Conservation (phyloP, 2,113 vertebrate genomes). For the Dromas ardeola region DNA sequence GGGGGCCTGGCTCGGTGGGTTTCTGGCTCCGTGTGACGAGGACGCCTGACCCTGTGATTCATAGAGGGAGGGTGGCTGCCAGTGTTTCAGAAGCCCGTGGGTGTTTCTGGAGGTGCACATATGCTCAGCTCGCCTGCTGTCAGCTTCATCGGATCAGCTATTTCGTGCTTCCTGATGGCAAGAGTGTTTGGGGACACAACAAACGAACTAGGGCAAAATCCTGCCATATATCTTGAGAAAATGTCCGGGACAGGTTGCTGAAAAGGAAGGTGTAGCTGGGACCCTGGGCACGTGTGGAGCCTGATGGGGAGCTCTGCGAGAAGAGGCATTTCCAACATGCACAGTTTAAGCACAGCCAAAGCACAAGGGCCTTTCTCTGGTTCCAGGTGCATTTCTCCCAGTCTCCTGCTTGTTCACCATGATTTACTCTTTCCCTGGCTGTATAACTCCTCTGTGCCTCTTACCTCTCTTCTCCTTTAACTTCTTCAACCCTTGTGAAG, state of each 20-base stretch:
- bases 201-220: neutral
- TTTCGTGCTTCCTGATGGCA: neutral
- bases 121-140: neutral
- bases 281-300: rapidly evolving
- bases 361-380: neutral
- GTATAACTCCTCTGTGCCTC: neutral
- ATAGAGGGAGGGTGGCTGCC: neutral
- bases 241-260: neutral
- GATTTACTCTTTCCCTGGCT: neutral
- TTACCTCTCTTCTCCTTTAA: neutral
- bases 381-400: neutral
- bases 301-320: neutral
- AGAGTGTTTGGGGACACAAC: neutral
- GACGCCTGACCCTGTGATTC: neutral
- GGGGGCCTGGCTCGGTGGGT: neutral
- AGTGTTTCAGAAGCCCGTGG: neutral
- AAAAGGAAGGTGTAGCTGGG: neutral
- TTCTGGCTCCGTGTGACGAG: neutral
- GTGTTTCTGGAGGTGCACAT: neutral
- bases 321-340: neutral
- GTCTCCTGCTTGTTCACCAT: neutral
- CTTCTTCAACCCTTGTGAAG: neutral
- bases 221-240: neutral
- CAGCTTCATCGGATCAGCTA: neutral
- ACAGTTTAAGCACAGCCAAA: neutral